These are phyloP conservation scores for Gymnocypris eckloni DNA, from an alignment of 2,797 vertebrate species.

Conservation along the genomic window DNA sequence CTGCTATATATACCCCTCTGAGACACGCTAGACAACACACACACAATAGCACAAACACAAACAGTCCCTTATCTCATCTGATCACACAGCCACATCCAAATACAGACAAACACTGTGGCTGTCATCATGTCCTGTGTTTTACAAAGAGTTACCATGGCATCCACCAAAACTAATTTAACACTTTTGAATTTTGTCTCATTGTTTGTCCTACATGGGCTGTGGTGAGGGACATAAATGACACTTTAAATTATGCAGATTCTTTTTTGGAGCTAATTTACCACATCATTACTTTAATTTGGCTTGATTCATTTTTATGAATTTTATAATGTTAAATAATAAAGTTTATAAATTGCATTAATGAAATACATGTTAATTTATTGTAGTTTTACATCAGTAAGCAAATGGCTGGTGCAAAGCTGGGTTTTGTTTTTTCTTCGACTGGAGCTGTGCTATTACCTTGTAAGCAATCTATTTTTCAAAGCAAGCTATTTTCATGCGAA, in stretches of 20 bases:
- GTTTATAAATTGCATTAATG: background rate
- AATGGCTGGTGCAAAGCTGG: background rate
- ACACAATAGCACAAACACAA: slow-evolving; percentile 42
- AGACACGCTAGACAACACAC: background rate
- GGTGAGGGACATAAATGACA: background rate
- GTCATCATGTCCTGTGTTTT: background rate
- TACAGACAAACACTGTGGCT: background rate
- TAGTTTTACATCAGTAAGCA: background rate
- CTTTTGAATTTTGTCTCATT: background rate
- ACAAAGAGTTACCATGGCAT: background rate
- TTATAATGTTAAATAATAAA: background rate
- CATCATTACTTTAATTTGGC: background rate
- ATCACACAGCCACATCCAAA: slow-evolving; percentile 33
- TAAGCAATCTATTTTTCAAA: background rate
- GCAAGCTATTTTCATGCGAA: background rate
- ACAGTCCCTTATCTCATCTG: slow-evolving; percentile 52
- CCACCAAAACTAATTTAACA: background rate
- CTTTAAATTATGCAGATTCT: background rate
- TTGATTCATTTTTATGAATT: background rate
- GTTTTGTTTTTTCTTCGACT: background rate
- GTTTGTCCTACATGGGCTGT: background rate
- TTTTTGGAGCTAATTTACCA: background rate
- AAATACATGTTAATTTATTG: background rate
- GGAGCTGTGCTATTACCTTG: background rate
- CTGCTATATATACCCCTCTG: slow-evolving; percentile 44